Conservation (phyloP, 2,797 vertebrate genomes). For the Sus cebifrons region DNA sequence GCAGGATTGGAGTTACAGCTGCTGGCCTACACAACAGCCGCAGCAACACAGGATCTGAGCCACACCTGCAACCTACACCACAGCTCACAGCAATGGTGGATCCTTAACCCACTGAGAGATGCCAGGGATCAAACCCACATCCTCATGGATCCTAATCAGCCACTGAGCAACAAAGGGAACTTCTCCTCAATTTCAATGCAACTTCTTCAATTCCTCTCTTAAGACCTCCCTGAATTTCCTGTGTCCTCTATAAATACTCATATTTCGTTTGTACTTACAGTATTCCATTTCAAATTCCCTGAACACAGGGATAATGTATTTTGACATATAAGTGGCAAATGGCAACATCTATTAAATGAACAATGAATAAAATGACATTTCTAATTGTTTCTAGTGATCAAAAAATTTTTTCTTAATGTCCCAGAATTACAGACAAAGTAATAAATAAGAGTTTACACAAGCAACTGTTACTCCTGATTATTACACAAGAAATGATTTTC, state of each 20-base stretch:
- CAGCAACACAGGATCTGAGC: too few species aligned
- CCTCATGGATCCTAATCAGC: too few species aligned
- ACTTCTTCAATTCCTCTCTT: background rate
- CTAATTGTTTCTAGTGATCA: slow-evolving; percentile 47
- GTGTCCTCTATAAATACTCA: background rate
- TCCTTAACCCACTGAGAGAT: too few species aligned
- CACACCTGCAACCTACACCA: too few species aligned
- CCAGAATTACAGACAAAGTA: slow-evolving; percentile 53
- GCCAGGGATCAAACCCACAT: too few species aligned
- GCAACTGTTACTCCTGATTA: slow-evolving; percentile 30
- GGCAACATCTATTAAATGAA: slow-evolving; percentile 53
- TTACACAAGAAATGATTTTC: slow-evolving; percentile 64
- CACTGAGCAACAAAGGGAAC: too few species aligned
- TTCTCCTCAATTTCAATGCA: background rate
- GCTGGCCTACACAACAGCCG: too few species aligned
- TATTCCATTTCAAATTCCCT: slow-evolving; percentile 42
- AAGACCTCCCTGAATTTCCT: slow-evolving; percentile 34
- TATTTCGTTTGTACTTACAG: slow-evolving; percentile 41
- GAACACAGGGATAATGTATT: slow-evolving; percentile 58
- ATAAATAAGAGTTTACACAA: slow-evolving; percentile 65
- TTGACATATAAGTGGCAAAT: slow-evolving; percentile 29
- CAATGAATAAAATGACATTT: slow-evolving; percentile 31
- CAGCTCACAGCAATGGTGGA: too few species aligned
- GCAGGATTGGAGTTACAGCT: too few species aligned
- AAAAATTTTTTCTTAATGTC: slow-evolving; percentile 56